These are phyloP conservation scores for Acrobasis consociella DNA, from an alignment of 2,888 invertebrate genomes.

Conservation along the genomic window DNA sequence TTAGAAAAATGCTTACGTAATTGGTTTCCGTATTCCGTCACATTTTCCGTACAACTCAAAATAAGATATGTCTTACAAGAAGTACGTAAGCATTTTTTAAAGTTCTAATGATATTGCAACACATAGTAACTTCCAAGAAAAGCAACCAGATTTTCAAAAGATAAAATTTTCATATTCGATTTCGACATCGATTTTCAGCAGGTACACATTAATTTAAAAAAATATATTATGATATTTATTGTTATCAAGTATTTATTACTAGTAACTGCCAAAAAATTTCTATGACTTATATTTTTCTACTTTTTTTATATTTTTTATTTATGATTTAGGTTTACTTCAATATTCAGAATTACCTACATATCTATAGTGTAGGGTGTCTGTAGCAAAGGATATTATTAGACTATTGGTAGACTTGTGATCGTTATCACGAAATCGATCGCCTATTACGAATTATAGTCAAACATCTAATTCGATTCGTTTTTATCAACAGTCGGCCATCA, in stretches of 20 bases:
- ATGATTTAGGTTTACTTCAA: too few species aligned
- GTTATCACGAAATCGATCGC: conserved; percentile 58
- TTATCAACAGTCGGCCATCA: conserved; percentile 47
- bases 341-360: too few species aligned
- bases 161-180: too few species aligned
- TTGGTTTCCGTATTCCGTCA: neutral
- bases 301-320: too few species aligned
- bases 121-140: neutral
- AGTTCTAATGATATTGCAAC: neutral
- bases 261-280: too few species aligned
- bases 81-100: neutral
- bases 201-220: too few species aligned
- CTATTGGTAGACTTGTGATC: conserved; percentile 43
- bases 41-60: neutral
- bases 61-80: neutral
- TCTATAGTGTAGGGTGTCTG: too few species aligned
- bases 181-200: too few species aligned
- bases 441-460: conserved; percentile 40
- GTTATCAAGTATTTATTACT: too few species aligned
- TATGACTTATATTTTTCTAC: too few species aligned
- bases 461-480: conserved; percentile 37
- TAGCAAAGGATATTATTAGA: neutral
- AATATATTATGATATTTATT: too few species aligned
- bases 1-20: conserved; percentile 17
- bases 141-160: neutral